A percentile compares a stretch with the other conserved stretches of the same genome.
Evolutionary conservation across 2,797 vertebrate species (phyloP).

Genomic region (Pristis pectinata): DNA sequence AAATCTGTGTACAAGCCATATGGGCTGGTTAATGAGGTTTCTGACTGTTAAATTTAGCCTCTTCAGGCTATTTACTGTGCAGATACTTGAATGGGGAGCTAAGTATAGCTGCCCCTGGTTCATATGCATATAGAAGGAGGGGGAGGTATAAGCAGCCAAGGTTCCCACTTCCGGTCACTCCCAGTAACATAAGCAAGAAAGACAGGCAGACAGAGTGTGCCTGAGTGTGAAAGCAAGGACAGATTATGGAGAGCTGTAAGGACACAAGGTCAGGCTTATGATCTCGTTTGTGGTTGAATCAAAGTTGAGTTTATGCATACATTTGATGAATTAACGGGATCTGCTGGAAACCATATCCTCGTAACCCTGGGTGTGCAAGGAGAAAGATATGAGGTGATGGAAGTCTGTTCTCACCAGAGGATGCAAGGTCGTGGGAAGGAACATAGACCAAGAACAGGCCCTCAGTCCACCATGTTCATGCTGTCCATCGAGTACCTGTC

Average conservation of each 20-base stretch:
- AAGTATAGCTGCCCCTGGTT: background rate
- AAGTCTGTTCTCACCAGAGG: background rate
- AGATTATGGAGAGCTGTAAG: background rate
- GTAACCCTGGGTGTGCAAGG: background rate
- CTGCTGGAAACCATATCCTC: background rate
- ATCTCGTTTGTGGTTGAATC: background rate
- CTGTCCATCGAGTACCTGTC: too few relatives aligned
- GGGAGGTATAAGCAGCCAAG: background rate
- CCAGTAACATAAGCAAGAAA: background rate
- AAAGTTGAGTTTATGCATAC: background rate
- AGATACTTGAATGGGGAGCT: background rate
- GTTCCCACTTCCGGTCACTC: background rate
- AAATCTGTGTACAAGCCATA: background rate
- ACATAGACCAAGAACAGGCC: too few relatives aligned
- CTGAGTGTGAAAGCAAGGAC: background rate
- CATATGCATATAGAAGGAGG: background rate
- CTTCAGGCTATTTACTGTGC: background rate
- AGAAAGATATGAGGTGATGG: background rate
- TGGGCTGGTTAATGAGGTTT: background rate
- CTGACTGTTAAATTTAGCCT: background rate
- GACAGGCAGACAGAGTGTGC: too few relatives aligned
- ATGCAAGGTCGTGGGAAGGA: too few relatives aligned
- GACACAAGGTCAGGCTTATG: background rate
- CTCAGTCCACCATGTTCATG: too few relatives aligned
- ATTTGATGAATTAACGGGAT: background rate